These are phyloP conservation scores for Dyspetes luteomarginatus DNA, from an alignment of 2,888 invertebrate genomes.

Conservation along the genomic window DNA sequence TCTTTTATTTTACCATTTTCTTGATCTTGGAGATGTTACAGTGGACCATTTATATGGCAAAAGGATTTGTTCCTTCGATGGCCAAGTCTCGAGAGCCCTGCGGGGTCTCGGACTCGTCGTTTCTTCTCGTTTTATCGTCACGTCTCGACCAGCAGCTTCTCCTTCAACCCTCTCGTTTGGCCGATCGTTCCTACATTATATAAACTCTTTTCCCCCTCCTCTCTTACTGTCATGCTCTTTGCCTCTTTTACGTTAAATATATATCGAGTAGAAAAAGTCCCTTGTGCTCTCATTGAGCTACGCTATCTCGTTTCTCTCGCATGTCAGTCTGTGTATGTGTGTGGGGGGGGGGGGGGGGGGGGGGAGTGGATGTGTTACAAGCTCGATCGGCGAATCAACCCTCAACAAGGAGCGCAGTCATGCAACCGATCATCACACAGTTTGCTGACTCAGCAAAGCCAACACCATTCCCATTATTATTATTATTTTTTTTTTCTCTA, in stretches of 20 bases:
- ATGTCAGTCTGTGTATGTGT: too few relatives aligned
- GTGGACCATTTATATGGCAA: not conserved
- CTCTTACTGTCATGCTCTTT: not conserved
- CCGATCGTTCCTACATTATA: conserved; percentile 29
- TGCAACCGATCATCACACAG: conserved; percentile 44
- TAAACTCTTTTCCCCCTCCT: conserved; percentile 21
- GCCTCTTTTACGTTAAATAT: conserved; percentile 25
- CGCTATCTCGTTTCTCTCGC: conserved; percentile 28
- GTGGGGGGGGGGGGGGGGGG: too few relatives aligned
- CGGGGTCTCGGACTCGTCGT: conserved; percentile 42
- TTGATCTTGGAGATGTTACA: not conserved
- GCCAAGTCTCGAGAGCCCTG: conserved; percentile 54
- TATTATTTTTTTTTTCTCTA: not conserved
- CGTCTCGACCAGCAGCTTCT: conserved; percentile 56
- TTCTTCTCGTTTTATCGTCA: conserved; percentile 63
- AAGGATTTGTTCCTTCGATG: conserved; percentile 46
- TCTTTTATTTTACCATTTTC: not conserved
- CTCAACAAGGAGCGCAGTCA: conserved; percentile 12
- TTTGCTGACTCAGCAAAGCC: conserved; percentile 56
- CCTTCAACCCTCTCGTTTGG: conserved; percentile 40
- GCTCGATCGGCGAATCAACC: conserved; percentile 58
- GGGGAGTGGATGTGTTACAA: too few relatives aligned
- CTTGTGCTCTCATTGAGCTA: conserved; percentile 12
- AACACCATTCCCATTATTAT: not conserved
- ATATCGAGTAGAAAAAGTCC: conserved; percentile 16